Evolutionary conservation across 2,888 invertebrate genomes (phyloP), one percentile per base, ranked within the genome.

Genomic region (Aleiodes leptofemur): DNA sequence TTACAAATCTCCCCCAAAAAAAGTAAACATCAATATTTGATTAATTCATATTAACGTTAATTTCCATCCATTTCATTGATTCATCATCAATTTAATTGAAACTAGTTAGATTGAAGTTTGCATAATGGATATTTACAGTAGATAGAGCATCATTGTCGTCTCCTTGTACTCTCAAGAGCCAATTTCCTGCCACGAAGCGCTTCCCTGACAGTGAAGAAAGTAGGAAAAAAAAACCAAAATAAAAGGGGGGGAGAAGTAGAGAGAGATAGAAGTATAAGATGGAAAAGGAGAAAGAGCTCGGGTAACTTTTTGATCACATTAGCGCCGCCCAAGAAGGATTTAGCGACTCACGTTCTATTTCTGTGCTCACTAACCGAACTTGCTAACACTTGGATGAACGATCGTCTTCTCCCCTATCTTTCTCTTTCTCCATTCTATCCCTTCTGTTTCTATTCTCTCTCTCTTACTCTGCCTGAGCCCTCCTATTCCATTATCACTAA

Each of bases 231-330:
- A 55, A 53, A 16, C 11, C 16, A 59, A 23, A 64, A 64, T 34
- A 72, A 72, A 55, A 31, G 14, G 48, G 43, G 14, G 48, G 48
- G 43, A 73, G 48, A 16, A 48, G 16, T 8, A 14, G 11, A 48
- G 55, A 16, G 55, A 23, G 14, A 61, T 9, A 48, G 43, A 9
- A 43, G 43, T 8, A 43, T 43, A 16, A 16, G 23, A 16, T 14
- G 16, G 16, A 23, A 43, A 48, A 23, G 43, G 64, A 48, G 23
- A 13, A 38, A 48, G 64, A 43, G 38, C 56, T 43, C 48, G 53
- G n/a, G 69, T 73, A 73, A 73, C 73, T 73, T 73, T 38, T 69
- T 73, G 73, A 73, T 69, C 68, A 69, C 68, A 73, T 73, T 69
- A 73, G 38, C 59, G 34, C 56, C 48, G 66, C 68, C 73, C 66